Percentiles rank a stretch among this genome's conserved stretches.
Conservation (phyloP, 2,113 vertebrate genomes). For the Panthera leo region DNA sequence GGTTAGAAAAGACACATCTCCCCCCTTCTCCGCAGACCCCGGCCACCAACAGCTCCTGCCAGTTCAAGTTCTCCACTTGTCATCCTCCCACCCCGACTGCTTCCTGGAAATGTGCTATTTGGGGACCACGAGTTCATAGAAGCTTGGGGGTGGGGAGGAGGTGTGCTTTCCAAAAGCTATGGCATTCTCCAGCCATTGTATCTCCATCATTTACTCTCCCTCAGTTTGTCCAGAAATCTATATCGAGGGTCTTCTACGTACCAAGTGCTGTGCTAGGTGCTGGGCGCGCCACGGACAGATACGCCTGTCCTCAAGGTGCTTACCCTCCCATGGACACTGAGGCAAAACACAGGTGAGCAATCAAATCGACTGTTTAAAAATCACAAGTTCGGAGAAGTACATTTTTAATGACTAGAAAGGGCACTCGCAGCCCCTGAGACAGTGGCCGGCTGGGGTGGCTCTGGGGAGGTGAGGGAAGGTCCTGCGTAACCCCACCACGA, state of each 20-base stretch:
- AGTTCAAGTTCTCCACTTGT: neutral
- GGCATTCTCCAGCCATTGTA: neutral
- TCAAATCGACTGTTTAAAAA: neutral
- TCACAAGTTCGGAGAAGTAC: too few relatives aligned
- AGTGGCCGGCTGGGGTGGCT: neutral
- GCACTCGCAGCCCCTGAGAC: neutral
- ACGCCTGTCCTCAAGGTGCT: neutral
- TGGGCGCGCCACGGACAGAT: fast-evolving
- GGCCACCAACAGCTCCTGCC: neutral
- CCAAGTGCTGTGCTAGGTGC: neutral
- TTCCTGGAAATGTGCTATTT: fast-evolving
- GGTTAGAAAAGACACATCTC: neutral
- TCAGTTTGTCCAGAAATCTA: neutral
- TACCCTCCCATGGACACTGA: neutral
- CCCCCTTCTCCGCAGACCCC: neutral
- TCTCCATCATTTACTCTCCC: neutral
- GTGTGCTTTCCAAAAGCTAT: neutral
- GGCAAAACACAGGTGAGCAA: neutral
- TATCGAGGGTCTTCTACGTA: neutral
- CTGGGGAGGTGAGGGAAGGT: neutral
- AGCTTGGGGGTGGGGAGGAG: fast-evolving
- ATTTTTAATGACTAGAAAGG: neutral
- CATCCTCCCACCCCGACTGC: fast-evolving
- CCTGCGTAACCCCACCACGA: fast-evolving
- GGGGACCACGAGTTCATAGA: too few relatives aligned